phyloP scores from a whole-genome alignment of 2,113 vertebrate genomes.

The Psittacus erithacus region DNA sequence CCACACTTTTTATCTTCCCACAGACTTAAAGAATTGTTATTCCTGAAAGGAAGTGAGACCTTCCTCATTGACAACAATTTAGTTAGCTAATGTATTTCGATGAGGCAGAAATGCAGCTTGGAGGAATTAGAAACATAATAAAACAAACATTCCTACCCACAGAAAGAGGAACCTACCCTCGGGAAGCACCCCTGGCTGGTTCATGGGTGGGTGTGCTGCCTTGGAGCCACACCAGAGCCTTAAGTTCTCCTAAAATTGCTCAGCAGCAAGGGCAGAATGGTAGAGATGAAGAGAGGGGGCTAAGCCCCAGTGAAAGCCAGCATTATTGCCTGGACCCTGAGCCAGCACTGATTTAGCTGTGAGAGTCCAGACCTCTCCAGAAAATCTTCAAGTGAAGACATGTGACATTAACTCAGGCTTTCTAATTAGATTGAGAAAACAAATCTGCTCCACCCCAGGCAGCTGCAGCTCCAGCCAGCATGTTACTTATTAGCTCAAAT shows the following conservation, averaged over 20 bases:
- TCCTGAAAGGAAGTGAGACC: conserved; percentile 35
- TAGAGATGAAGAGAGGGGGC: background rate
- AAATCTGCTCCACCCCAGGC: conserved; percentile 72
- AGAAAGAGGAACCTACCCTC: background rate
- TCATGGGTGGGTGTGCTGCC: background rate
- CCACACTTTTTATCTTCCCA: conserved; percentile 49
- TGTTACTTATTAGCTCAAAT: conserved; percentile 81
- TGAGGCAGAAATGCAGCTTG: background rate
- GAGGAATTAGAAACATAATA: conserved; percentile 31
- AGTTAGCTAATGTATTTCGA: conserved; percentile 44
- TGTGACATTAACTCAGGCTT: conserved; percentile 65
- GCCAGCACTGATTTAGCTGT: background rate
- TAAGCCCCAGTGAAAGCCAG: background rate
- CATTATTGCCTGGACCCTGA: background rate
- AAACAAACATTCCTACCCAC: conserved; percentile 48
- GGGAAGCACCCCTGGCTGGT: background rate
- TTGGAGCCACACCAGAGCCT: background rate
- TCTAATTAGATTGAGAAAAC: conserved; percentile 76
- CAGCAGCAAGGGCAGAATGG: background rate
- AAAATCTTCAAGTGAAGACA: conserved; percentile 56
- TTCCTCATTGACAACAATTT: conserved; percentile 36
- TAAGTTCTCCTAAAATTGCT: background rate
- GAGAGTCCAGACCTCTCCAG: conserved; percentile 3
- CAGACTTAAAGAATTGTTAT: conserved; percentile 43
- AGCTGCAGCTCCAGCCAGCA: conserved; percentile 72